A percentile compares a stretch with the other conserved stretches of the same genome.
These are phyloP conservation scores for Rhopalosiphum maidis DNA, from an alignment of 1,140 invertebrate genomes.

Conservation along the genomic window DNA sequence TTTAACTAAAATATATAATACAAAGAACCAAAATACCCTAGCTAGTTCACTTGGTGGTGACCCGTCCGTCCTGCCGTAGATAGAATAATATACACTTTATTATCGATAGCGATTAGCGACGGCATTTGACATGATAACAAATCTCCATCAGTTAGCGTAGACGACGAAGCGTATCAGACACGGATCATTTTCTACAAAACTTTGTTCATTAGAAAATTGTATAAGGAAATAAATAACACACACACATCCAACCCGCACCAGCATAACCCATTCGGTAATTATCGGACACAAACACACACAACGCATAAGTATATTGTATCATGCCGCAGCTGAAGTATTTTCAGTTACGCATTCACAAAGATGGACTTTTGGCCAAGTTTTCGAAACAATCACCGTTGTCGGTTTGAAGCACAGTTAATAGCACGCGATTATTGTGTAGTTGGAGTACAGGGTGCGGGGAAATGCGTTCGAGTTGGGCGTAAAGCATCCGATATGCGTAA, in stretches of 20 bases:
- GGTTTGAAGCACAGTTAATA: background rate
- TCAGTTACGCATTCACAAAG: background rate
- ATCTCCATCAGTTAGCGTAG: background rate
- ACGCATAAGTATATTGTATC: background rate
- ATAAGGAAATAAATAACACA: background rate
- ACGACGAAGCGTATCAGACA: background rate
- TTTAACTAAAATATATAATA: too few relatives aligned
- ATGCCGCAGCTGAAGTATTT: background rate
- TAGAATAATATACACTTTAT: background rate
- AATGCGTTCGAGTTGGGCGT: background rate
- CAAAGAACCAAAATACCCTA: background rate
- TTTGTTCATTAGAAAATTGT: background rate
- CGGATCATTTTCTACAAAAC: slow-evolving; percentile 28
- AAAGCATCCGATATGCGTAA: background rate
- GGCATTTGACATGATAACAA: background rate
- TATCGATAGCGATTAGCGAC: background rate
- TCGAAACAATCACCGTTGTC: background rate
- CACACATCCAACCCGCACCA: background rate
- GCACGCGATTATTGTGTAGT: background rate
- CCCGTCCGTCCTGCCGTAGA: background rate
- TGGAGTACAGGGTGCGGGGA: background rate
- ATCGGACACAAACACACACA: background rate
- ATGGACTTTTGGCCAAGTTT: background rate
- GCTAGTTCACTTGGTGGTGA: background rate
- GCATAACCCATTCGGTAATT: background rate